These are phyloP conservation scores for Daubentonia madagascariensis DNA, from an alignment of 2,113 vertebrate genomes.

Conservation along the genomic window DNA sequence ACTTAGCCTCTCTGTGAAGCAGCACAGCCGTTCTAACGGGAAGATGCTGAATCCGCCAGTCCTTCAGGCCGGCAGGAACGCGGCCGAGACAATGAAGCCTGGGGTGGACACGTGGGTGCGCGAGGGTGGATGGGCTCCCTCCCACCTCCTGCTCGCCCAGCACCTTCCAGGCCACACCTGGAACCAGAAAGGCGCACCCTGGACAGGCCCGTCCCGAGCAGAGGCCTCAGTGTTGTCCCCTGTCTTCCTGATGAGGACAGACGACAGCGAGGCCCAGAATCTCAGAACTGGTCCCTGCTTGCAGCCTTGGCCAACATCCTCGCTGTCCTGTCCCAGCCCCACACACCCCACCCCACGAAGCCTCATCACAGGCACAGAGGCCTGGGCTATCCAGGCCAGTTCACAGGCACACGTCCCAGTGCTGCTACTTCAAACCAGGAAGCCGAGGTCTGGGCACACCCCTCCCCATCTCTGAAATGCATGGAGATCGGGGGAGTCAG, in stretches of 20 bases:
- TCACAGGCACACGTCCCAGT: conserved; percentile 75
- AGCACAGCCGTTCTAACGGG: fast-evolving
- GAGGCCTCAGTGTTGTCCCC: background rate
- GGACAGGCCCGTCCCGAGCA: background rate
- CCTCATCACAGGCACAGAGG: conserved; percentile 58
- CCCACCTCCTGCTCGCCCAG: background rate
- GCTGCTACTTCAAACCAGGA: conserved; percentile 75
- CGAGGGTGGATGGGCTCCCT: background rate
- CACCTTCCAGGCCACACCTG: background rate
- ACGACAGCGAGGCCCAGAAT: background rate
- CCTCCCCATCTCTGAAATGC: background rate
- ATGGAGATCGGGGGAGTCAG: background rate
- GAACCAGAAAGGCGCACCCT: background rate
- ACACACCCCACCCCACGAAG: conserved; percentile 4
- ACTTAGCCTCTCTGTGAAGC: background rate
- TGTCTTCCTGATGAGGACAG: background rate
- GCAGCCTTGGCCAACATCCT: background rate
- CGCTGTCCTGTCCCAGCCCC: too few species aligned
- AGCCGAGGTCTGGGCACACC: conserved; percentile 73
- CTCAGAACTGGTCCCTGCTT: background rate
- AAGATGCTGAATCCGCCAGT: background rate
- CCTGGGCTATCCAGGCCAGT: conserved; percentile 72
- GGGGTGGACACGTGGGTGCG: background rate
- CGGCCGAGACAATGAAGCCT: too few species aligned
- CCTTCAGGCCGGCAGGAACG: background rate